Conservation (phyloP, 2,888 invertebrate species). For the Scaptomyza reducta region DNA sequence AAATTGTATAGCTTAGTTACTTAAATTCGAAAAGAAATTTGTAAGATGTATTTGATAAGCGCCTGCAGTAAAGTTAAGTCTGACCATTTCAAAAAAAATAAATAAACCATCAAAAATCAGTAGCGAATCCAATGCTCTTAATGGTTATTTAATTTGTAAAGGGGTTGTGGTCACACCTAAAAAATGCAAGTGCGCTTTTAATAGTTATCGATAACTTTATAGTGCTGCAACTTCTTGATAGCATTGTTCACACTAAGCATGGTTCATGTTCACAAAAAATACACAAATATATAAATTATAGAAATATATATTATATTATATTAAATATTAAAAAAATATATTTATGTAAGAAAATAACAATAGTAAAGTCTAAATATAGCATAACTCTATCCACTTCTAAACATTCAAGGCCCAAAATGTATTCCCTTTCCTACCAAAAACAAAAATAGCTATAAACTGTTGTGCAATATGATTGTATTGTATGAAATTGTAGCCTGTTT, state of each 20-base stretch:
- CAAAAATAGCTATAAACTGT: constrained; percentile 1
- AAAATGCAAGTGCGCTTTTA: too few species aligned
- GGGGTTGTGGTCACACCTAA: not conserved
- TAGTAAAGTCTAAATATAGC: not conserved
- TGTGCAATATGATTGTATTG: constrained; percentile 10
- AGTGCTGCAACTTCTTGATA: too few species aligned
- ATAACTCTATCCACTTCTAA: not conserved
- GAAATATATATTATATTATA: too few species aligned
- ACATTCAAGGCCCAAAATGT: not conserved
- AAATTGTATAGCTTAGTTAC: too few species aligned
- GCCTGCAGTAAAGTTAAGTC: not conserved
- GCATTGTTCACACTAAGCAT: not conserved
- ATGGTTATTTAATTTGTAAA: too few species aligned
- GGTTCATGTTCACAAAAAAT: too few species aligned
- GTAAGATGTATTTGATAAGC: not conserved
- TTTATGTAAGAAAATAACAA: too few species aligned
- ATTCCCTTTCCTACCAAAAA: not conserved
- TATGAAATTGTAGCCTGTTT: constrained; percentile 9
- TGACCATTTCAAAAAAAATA: not conserved
- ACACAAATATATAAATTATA: too few species aligned
- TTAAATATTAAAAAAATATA: too few species aligned
- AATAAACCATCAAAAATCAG: not conserved
- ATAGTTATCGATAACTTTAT: not conserved
- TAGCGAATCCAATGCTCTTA: not conserved
- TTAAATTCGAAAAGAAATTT: not conserved